Evolutionary conservation across 2,113 vertebrate genomes (phyloP).

Genomic region (Apus apus): DNA sequence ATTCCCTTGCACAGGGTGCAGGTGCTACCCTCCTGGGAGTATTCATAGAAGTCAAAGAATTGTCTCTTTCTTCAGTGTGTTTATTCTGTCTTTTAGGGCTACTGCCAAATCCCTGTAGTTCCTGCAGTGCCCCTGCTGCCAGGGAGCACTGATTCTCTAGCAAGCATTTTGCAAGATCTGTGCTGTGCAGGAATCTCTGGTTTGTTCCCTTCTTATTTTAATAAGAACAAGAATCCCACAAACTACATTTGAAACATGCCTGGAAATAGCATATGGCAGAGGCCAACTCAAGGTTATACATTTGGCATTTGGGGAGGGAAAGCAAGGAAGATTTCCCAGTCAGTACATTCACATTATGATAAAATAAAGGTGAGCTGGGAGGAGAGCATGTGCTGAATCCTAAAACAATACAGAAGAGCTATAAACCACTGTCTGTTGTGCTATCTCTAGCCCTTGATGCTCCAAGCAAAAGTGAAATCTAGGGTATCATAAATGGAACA

Average conservation of each 20-base stretch:
- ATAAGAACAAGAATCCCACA: background rate
- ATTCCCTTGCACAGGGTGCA: background rate
- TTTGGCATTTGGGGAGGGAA: constrained; percentile 29
- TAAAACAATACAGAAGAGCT: background rate
- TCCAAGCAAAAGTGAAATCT: constrained; percentile 4
- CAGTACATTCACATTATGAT: constrained; percentile 10
- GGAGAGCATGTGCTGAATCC: constrained; percentile 13
- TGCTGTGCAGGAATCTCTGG: background rate
- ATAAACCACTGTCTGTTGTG: constrained; percentile 28
- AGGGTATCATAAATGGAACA: background rate
- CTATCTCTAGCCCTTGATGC: background rate
- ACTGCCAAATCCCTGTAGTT: background rate
- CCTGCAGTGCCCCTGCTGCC: background rate
- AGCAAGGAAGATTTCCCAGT: constrained; percentile 23
- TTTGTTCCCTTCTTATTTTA: background rate
- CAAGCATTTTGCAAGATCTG: background rate
- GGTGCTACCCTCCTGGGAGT: background rate
- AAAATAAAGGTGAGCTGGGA: constrained; percentile 37
- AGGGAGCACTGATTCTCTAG: accelerated
- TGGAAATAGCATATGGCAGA: background rate
- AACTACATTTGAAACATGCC: background rate
- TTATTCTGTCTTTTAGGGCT: background rate
- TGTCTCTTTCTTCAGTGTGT: background rate
- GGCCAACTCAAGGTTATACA: constrained; percentile 35
- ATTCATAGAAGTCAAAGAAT: background rate